phyloP scores from a whole-genome alignment of 2,113 vertebrate genomes.

The Taurulus bubalis region DNA sequence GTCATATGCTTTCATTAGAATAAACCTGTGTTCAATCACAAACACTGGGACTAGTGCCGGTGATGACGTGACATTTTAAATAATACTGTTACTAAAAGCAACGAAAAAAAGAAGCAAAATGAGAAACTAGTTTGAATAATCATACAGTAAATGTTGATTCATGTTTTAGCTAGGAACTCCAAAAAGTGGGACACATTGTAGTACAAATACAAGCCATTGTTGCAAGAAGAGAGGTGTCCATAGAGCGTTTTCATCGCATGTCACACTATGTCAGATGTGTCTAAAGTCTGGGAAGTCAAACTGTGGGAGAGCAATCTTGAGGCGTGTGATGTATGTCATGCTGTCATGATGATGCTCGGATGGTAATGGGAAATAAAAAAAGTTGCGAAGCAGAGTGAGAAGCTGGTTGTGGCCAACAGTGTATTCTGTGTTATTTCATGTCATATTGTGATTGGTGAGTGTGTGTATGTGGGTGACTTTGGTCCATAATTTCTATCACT shows the following conservation, averaged over 20 bases:
- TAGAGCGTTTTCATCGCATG: not conserved
- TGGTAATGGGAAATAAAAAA: not conserved
- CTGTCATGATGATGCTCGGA: not conserved
- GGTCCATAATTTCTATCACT: not conserved
- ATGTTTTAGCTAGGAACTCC: not conserved
- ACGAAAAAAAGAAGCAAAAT: not conserved
- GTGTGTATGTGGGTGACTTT: not conserved
- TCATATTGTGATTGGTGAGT: conserved; percentile 16
- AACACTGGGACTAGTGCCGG: not conserved
- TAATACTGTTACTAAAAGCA: not conserved
- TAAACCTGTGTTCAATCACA: conserved; percentile 9
- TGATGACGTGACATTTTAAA: not conserved
- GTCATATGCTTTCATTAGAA: conserved; percentile 22
- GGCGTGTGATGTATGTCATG: not conserved
- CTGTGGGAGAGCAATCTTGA: not conserved
- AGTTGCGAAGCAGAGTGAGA: not conserved
- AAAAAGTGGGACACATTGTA: not conserved
- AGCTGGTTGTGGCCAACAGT: not conserved
- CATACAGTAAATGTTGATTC: not conserved
- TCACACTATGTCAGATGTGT: not conserved
- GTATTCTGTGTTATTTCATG: not conserved
- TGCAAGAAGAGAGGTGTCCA: not conserved
- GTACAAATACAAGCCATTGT: not conserved
- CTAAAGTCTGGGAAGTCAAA: not conserved
- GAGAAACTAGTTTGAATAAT: not conserved